A percentile compares a stretch with the other conserved stretches of the same genome.
These are phyloP conservation scores for Margarornis squamiger DNA, from an alignment of 2,797 vertebrate genomes.

Conservation along the genomic window DNA sequence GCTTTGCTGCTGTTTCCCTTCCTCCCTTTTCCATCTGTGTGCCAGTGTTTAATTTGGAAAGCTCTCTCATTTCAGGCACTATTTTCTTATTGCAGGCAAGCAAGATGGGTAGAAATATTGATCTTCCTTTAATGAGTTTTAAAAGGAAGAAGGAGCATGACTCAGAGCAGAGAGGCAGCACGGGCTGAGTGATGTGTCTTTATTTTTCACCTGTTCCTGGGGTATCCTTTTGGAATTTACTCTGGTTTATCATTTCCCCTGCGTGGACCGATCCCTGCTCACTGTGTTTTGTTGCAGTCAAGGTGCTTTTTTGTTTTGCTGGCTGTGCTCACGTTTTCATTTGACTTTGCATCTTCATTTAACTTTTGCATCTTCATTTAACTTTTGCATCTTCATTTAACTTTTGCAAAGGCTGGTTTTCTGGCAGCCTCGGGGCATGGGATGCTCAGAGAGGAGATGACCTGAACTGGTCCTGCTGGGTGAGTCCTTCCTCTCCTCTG, in stretches of 20 bases:
- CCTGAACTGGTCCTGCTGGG: not conserved
- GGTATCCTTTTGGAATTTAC: not conserved
- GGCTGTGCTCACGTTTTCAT: not conserved
- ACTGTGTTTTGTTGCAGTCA: fast-evolving
- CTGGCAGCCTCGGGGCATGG: fast-evolving
- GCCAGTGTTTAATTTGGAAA: not conserved
- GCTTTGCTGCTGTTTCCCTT: too few species aligned
- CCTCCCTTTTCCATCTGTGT: not conserved
- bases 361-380: fast-evolving
- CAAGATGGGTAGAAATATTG: not conserved
- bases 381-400: fast-evolving
- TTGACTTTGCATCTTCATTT: fast-evolving
- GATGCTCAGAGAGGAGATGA: fast-evolving
- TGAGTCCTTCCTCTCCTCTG: not conserved
- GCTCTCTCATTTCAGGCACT: not conserved
- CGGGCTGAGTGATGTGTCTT: not conserved
- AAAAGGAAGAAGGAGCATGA: fast-evolving
- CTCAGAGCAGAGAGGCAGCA: not conserved
- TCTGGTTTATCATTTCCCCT: not conserved
- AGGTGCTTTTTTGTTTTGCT: fast-evolving
- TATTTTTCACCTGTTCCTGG: not conserved
- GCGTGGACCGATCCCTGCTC: fast-evolving
- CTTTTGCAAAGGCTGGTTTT: fast-evolving
- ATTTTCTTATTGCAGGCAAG: not conserved
- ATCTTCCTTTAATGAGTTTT: not conserved